Base-by-base conservation (phyloP, 2,888 invertebrate species). In the Spodoptera littoralis region DNA sequence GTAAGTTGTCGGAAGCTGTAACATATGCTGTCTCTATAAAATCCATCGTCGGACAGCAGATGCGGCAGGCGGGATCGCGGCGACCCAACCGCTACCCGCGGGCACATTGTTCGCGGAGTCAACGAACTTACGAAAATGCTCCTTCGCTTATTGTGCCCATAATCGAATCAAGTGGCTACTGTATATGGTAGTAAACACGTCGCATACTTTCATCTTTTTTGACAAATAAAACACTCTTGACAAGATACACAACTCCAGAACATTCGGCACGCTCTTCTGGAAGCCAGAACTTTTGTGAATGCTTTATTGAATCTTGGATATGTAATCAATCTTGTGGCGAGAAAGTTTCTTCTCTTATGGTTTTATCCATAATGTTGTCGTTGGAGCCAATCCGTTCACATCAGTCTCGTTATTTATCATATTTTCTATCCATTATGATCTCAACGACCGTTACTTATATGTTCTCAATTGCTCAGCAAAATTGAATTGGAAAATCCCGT, bases 401-500 rank as follows among this genome's bases (percentile, higher is more conserved):
- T 61, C 47, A 66, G 52, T 57, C 27, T 69, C 46, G 52, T 65
- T 64, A 61, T 65, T 51, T 60, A 68, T 77, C 71, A 72, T 68
- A 78, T 82, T 79, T 77, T 70, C 58, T 75, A 70, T 70, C 70
- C 62, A 63, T 74, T 76, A 73, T 75, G 62, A 69, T 75, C 77
- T 79, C 74, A 74, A 68, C 59, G 60, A 50, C 65, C 55, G 71
- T 76, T 79, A 67, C 74, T 76, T 72, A 70, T 72, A 70, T 76
- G 84, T 85, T 86, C 80, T 85, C 80, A 83, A 88, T 89, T 82
- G 87, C 82, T 79, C 80, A 84, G 87, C 84, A 92, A 92, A 36
- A 92, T 92, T 90, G 89, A 90, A 92, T 92, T 90, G 94, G 94
- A 94, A 94, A 93, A 92, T 91, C 93, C 94, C 92, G 87, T 94